A percentile compares a stretch with the other conserved stretches of the same genome.
Evolutionary conservation across 2,113 vertebrate genomes (phyloP).

Genomic region (Tragelaphus buxtoni): DNA sequence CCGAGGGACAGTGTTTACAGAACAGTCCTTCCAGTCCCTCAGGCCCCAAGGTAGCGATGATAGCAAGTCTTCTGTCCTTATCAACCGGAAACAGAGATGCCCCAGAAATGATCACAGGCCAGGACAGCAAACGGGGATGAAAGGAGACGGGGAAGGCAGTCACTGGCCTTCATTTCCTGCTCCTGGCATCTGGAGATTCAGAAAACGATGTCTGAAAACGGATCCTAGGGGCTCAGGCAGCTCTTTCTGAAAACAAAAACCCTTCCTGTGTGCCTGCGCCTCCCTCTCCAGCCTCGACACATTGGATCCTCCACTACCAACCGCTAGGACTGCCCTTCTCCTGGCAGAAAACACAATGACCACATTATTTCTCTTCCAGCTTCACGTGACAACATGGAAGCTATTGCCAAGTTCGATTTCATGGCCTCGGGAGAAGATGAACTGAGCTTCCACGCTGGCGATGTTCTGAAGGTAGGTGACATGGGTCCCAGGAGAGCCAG

Average conservation of each 20-base stretch:
- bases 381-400: conserved; percentile 86
- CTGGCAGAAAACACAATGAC: conserved; percentile 35
- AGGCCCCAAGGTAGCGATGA: background rate
- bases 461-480: conserved; percentile 89
- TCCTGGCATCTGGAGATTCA: background rate
- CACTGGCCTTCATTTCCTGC: background rate
- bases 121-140: background rate
- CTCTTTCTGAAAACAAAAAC: background rate
- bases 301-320: background rate
- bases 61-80: conserved; percentile 15
- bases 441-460: conserved; percentile 93
- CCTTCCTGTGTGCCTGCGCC: background rate
- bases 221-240: background rate
- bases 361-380: conserved; percentile 64
- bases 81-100: conserved; percentile 47
- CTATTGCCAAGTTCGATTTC: conserved; percentile 91
- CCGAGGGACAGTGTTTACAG: conserved; percentile 41
- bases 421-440: conserved; percentile 88
- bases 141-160: background rate
- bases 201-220: background rate
- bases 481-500: background rate
- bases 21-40: background rate
- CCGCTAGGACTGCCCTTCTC: background rate
- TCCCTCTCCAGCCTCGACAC: background rate
- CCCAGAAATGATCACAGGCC: conserved; percentile 15